Base-by-base conservation (phyloP, 2,888 invertebrate species). In the Apodemia hepburni region DNA sequence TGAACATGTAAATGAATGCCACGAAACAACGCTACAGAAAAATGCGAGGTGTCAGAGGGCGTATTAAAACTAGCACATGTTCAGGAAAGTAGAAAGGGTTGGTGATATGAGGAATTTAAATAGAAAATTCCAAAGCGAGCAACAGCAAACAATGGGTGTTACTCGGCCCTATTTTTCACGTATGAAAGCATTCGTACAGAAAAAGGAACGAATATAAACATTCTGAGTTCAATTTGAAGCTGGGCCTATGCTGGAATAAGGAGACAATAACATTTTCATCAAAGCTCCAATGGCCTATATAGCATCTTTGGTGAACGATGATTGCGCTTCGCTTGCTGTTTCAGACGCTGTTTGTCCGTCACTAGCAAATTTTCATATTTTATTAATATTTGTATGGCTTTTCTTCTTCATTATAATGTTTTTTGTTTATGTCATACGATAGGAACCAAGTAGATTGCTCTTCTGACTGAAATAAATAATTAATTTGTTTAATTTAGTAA, bases 61-160 rank as follows among this genome's bases (percentile, higher is more conserved):
- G 68, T 68, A 71, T 66, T 65, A 64, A 69, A 70, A 69, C 67
- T 63, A 68, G 67, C 66, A 62, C 60, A 66, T 66, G 58, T 64
- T 63, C 64, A 57, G 63, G 65, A 70, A 59, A 61, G 64, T 62
- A 65, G 66, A 67, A 66, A 72, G 71, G 71, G 71, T 70, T 64
- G 66, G 68, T 68, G 66, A 74, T 74, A 71, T 68, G 70, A 68
- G 66, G 71, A 74, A 78, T 78, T 76, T 77, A 75, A 80, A 78
- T 77, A 73, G 75, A 73, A 75, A 74, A 76, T 76, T 75, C 75
- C 73, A 65, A 75, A 74, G 72, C 70, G 74, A 73, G 70, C 68
- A 64, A 68, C 73, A 51, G 18, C 45, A 73, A 75, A 75, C 72
- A 75, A 73, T 68, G 65, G 66, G 58, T 61, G 42, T 60, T 35